Base-by-base conservation (phyloP, 1,140 invertebrate species). In the Eriocheir sinensis region DNA sequence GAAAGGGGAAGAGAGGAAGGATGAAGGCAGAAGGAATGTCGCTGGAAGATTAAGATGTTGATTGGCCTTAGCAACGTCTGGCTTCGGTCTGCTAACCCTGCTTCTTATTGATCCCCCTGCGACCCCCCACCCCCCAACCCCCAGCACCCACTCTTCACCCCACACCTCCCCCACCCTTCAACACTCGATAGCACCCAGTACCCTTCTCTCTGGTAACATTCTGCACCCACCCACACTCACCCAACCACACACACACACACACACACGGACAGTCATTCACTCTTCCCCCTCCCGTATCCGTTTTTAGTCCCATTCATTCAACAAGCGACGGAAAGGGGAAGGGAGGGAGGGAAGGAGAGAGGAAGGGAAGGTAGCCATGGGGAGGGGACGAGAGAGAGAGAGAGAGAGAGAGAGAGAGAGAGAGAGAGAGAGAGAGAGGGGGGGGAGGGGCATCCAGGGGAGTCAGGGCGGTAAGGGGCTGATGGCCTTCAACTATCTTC, bases 211-310 rank as follows among this genome's bases (percentile, higher is more conserved):
- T 88, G 34, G 30, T 40, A 9, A 17, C 86, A 85, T 34, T 9
- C 81, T n/a, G 3, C n/a, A 4, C 83, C 32, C 21, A 17, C 83
- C 40, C 36, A 41, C 83, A 17, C 34, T 27, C 30, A 15, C 34
- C 83, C 15, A 86, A 21, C 32, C 83, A 86, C 83, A 86, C 83
- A 86, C 83, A 86, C 83, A 86, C 83, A 86, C 83, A 86, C 83
- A 86, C 83, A 86, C 83, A 86, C 83, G 36, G 30, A 36, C 83
- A 86, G n/a, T 32, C 40, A 36, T 15, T 41, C 4, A 41, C 36
- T 38, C 6, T 2, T 41, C 34, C 27, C 83, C 32, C 36, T 86
- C 27, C 32, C 27, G 1, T 27, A n/a, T 41, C 32, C 9, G 21
- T 72, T 72, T 72, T 60, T 72, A 72, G 21, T 21, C 60, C 60